phyloP scores from a whole-genome alignment of 2,797 vertebrate genomes.

The Pangasius sanitwongsei region DNA sequence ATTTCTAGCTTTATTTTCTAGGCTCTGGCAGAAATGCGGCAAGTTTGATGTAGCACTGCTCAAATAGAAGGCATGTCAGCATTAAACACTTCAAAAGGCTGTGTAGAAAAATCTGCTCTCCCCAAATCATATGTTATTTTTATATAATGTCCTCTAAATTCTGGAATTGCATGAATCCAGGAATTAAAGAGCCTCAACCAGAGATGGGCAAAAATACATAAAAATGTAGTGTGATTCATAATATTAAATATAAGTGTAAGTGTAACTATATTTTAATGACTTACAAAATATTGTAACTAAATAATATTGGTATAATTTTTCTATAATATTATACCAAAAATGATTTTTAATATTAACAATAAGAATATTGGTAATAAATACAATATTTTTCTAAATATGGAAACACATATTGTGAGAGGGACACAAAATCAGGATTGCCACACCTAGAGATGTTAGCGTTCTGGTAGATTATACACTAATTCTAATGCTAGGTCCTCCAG shows the following conservation, averaged over 20 bases:
- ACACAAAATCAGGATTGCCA: too few relatives aligned
- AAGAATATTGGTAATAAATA: background rate
- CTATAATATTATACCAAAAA: background rate
- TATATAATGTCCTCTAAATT: slow-evolving; percentile 11
- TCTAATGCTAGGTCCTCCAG: background rate
- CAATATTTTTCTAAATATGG: background rate
- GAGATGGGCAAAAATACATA: background rate
- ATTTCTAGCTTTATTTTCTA: slow-evolving; percentile 26
- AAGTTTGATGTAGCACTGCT: slow-evolving; percentile 44
- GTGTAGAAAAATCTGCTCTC: background rate
- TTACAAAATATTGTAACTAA: background rate
- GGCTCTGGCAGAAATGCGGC: slow-evolving; percentile 37
- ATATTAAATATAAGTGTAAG: background rate
- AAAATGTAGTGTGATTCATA: background rate
- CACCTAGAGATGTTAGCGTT: background rate
- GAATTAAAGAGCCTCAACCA: background rate
- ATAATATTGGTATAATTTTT: background rate
- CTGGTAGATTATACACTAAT: background rate
- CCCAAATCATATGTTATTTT: slow-evolving; percentile 24
- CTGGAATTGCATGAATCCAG: background rate
- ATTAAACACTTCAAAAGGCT: slow-evolving; percentile 15
- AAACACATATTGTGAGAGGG: background rate
- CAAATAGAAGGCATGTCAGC: slow-evolving; percentile 47
- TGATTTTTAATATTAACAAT: background rate
- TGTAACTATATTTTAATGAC: background rate